These are phyloP conservation scores for Ophioderma brevispina DNA, from an alignment of 35 echinoderm and acorn worm genomes.

Conservation along the genomic window DNA sequence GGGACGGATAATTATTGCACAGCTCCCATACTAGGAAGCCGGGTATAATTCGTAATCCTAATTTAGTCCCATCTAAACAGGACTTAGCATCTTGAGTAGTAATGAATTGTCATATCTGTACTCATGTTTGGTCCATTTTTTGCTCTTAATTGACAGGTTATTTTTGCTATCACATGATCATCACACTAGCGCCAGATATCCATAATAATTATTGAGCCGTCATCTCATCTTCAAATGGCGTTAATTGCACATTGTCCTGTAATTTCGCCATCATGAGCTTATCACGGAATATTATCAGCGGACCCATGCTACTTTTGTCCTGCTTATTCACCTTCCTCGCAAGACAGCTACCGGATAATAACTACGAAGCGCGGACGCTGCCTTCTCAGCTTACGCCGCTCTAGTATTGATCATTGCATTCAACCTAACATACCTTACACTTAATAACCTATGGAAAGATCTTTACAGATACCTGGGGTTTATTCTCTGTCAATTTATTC, in stretches of 20 bases:
- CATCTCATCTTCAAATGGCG: neutral
- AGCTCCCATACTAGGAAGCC: too few species aligned
- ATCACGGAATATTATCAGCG: constrained; percentile 48
- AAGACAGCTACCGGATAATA: constrained; percentile 71
- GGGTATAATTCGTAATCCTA: too few species aligned
- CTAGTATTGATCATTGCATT: neutral
- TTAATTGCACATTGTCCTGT: constrained; percentile 28
- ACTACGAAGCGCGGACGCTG: constrained; percentile 62
- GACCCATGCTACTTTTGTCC: constrained; percentile 43
- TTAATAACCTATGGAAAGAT: neutral
- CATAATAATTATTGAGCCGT: neutral
- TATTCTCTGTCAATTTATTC: neutral
- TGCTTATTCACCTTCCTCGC: constrained; percentile 66
- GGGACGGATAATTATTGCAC: too few species aligned
- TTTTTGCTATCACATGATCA: too few species aligned
- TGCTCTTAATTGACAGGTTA: too few species aligned
- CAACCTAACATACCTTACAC: neutral
- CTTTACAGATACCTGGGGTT: neutral
- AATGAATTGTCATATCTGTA: too few species aligned
- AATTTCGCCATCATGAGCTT: constrained; percentile 48
- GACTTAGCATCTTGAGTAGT: too few species aligned
- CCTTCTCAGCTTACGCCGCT: constrained; percentile 35
- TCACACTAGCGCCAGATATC: too few species aligned
- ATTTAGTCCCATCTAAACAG: too few species aligned
- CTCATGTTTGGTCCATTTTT: too few species aligned